Evolutionary conservation across 2,888 invertebrate species (phyloP), one percentile per base, ranked within the genome.

Genomic region (Drosophila lutescens): DNA sequence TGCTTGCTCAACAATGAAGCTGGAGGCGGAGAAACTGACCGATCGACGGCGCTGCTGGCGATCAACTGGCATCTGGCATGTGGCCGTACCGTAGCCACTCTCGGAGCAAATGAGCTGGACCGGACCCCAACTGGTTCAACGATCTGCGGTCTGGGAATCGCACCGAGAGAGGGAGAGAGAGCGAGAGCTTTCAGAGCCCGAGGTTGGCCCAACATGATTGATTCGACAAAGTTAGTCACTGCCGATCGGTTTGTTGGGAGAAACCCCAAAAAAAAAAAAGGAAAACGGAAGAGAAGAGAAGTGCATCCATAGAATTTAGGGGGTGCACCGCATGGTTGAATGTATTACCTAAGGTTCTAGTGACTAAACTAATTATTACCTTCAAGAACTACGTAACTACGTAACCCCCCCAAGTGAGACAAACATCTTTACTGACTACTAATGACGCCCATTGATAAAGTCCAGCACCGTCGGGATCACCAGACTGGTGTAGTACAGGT

Each of bases 1-100:
- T 8, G 12, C 12, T 32, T n/a, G 8, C 1, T n/a, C 5, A 15
- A 17, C 26, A 40, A 40, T n/a, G 23, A 38, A 38, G 15, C 38
- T 40, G 38, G 38, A 13, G n/a, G 20, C 12, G 41, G 15, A 40
- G 43, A 17, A 20, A 30, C 26, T 60, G 50, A 69, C 56, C 59
- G 59, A 26, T 58, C 67, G 50, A 34, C 17, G 50, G 17, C n/a
- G 8, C 54, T 36, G 46, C 65, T 65, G 53, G 46, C 65, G 44
- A 65, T 66, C 66, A 53, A 65, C 65, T 65, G 53, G 43, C 50
- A 13, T 38, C 38, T 38, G 40, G 55, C 12, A 23, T 41, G 2
- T n/a, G 4, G 32, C 10, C 15, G 1, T n/a, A 6, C 10, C 15
- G 1, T n/a, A 6, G 32, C 10, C 23, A 13, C 32, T 56, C 59